Evolutionary conservation across 1,140 invertebrate genomes (phyloP).

Genomic region (Scaptomyza pallida): DNA sequence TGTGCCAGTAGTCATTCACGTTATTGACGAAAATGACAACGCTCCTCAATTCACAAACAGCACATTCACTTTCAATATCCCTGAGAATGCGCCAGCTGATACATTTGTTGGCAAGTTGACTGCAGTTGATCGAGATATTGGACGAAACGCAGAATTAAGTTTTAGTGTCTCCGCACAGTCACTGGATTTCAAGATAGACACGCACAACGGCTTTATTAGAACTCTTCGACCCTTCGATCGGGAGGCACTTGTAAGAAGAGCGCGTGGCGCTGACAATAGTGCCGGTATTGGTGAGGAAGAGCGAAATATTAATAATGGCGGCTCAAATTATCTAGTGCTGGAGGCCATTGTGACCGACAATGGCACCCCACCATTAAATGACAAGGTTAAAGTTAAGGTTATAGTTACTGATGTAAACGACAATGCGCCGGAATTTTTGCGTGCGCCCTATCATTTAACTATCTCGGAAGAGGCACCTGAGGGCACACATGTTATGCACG

Average conservation of each 20-base stretch:
- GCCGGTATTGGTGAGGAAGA: conserved; percentile 39
- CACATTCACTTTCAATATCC: conserved; percentile 92
- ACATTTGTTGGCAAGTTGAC: conserved; percentile 95
- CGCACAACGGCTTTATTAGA: conserved; percentile 95
- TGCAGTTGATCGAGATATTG: conserved; percentile 95
- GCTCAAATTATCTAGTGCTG: conserved; percentile 89
- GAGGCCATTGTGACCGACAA: conserved; percentile 95
- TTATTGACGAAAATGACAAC: conserved; percentile 98
- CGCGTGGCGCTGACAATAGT: conserved; percentile 22
- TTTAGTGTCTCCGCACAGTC: conserved; percentile 92
- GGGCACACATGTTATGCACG: conserved; percentile 91
- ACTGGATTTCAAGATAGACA: conserved; percentile 94
- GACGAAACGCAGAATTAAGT: conserved; percentile 95
- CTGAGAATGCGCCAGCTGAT: conserved; percentile 94
- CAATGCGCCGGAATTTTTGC: conserved; percentile 93
- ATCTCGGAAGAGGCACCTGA: conserved; percentile 92
- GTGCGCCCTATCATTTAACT: conserved; percentile 92
- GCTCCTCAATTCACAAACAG: conserved; percentile 93
- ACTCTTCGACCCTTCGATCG: conserved; percentile 93
- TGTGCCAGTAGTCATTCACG: conserved; percentile 94
- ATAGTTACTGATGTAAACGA: conserved; percentile 96
- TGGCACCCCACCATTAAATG: conserved; percentile 90
- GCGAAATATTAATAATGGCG: conserved; percentile 59
- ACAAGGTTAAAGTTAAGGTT: conserved; percentile 95
- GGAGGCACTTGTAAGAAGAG: conserved; percentile 89